phyloP scores from a whole-genome alignment of 2,113 vertebrate species.

The Axis porcinus region DNA sequence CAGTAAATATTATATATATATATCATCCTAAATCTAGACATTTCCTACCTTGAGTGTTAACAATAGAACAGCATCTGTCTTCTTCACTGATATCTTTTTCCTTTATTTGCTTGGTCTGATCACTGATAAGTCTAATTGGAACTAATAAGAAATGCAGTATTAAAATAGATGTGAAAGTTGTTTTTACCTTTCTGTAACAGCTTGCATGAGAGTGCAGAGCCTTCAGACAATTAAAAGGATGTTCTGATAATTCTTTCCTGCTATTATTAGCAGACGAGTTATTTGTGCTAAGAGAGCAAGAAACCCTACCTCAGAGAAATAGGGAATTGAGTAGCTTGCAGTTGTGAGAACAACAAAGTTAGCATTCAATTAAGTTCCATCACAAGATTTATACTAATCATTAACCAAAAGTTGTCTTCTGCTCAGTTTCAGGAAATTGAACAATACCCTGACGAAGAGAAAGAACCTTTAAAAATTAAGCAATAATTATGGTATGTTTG shows the following conservation, averaged over 20 bases:
- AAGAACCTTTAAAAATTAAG: slow-evolving; percentile 66
- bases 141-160: background rate
- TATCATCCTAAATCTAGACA: background rate
- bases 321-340: slow-evolving; percentile 4
- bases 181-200: background rate
- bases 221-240: background rate
- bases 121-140: background rate
- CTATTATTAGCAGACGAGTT: slow-evolving; percentile 31
- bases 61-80: background rate
- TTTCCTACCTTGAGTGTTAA: background rate
- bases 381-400: slow-evolving; percentile 53
- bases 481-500: slow-evolving; percentile 55
- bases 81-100: background rate
- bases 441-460: slow-evolving; percentile 25
- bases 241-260: slow-evolving; percentile 5
- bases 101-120: background rate
- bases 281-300: slow-evolving; percentile 40
- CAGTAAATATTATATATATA: background rate
- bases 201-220: background rate
- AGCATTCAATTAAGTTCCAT: slow-evolving; percentile 55
- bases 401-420: slow-evolving; percentile 67
- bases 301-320: slow-evolving; percentile 62
- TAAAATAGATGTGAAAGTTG: background rate
- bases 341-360: slow-evolving; percentile 53
- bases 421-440: slow-evolving; percentile 60